Evolutionary conservation across 2,888 invertebrate genomes (phyloP), one percentile per base, ranked within the genome.

Genomic region (Sericinus montela): DNA sequence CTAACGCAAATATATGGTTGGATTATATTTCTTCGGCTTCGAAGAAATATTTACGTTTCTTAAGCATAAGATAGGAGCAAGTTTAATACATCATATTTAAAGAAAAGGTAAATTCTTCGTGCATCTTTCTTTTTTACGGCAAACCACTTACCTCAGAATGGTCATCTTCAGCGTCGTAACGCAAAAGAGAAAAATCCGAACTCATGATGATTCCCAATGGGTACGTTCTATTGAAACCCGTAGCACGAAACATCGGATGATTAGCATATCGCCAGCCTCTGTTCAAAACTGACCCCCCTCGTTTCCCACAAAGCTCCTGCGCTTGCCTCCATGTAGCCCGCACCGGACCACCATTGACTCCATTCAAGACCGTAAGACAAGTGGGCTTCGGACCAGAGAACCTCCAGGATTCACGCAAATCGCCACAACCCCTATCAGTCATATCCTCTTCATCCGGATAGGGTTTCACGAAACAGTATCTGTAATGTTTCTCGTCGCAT

Each of bases 211-310:
- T 63, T 1, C 80, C 83, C 48, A 85, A 53, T 0, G 88, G 88
- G 45, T 74, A 72, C 6, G 64, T 66, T 38, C 68, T 61, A 34
- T 55, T 59, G 1, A 51, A 45, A 5, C 57, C 63, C 5, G 62
- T 59, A 0, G 62, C 51, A 7, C 62, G 63, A 34, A 78, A 55
- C 19, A 62, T 42, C 0, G 72, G 74, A 52, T 73, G 67, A 50
- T 85, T 89, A 0, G 81, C 72, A 51, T 85, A 86, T 45, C 76
- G 69, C 85, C 89, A 89, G 0, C 88, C 89, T 23, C 68, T 72
- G 30, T 80, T 78, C 11, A 89, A 52, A 1, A 89, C 58, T 0
- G 75, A 69, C 0, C 77, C 81, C 1, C 72, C 73, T 46, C 64
- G 63, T 23, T 66, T 72, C 3, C 58, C 57, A 59, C 87, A 88